Base-by-base conservation (phyloP, 1,140 invertebrate genomes). In the Phymorhynchus buccinoides region DNA sequence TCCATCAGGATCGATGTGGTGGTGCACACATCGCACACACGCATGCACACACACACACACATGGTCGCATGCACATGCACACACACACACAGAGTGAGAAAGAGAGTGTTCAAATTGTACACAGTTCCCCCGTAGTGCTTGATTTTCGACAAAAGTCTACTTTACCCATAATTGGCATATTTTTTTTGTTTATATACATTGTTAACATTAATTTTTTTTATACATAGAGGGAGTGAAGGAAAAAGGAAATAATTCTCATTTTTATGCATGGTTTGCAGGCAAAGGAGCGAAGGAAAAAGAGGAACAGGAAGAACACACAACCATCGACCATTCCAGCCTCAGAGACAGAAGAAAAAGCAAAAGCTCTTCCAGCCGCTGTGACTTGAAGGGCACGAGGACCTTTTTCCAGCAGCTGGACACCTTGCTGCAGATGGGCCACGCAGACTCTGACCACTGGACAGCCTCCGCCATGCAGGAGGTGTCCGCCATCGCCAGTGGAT, bases 1-100 rank as follows among this genome's bases (percentile, higher is more conserved):
- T 93, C 92, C 48, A 92, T 80, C 37, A 92, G 75, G 22, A 92
- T 88, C 84, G 91, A 89, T 16, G 87, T 83, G 14, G 87, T 80
- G 37, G 88, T 66, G 52, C 90, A n/a, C n/a, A n/a, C n/a, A n/a
- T n/a, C n/a, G n/a, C n/a, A n/a, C n/a, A n/a, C n/a, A n/a, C n/a
- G n/a, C n/a, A n/a, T n/a, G n/a, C n/a, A n/a, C n/a, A n/a, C n/a
- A n/a, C n/a, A n/a, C n/a, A n/a, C n/a, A n/a, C n/a, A n/a, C n/a
- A n/a, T n/a, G n/a, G n/a, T n/a, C n/a, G n/a, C n/a, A n/a, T n/a
- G n/a, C n/a, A n/a, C n/a, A n/a, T n/a, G n/a, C n/a, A n/a, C n/a
- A n/a, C n/a, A n/a, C n/a, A n/a, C n/a, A n/a, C n/a, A n/a, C n/a
- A n/a, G n/a, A n/a, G n/a, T n/a, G n/a, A n/a, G n/a, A n/a, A n/a